phyloP scores from a whole-genome alignment of 35 echinoderm and acorn worm species.

The Amphiura filiformis region DNA sequence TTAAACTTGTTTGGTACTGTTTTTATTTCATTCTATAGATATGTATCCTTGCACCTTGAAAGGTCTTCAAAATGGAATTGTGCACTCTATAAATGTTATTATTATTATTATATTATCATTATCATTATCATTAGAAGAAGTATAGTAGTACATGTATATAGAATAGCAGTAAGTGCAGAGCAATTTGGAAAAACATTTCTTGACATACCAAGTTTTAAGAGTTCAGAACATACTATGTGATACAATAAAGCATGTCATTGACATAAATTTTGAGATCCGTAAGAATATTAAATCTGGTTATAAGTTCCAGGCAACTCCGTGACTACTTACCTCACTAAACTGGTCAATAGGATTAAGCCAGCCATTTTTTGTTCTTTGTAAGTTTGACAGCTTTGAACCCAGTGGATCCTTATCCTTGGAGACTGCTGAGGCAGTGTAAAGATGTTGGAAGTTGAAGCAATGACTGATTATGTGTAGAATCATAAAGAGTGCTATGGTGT shows the following conservation, averaged over 20 bases:
- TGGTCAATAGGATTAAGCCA: constrained; percentile 18
- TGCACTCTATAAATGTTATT: not conserved
- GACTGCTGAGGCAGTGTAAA: not conserved
- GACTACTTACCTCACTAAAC: not conserved
- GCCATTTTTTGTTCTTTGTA: not conserved
- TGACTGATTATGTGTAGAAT: constrained; percentile 50
- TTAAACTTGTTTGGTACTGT: not conserved
- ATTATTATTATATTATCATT: too few relatives aligned
- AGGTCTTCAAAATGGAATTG: not conserved
- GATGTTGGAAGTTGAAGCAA: constrained; percentile 2
- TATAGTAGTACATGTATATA: too few relatives aligned
- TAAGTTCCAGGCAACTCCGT: too few relatives aligned
- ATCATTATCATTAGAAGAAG: too few relatives aligned
- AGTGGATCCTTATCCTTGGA: not conserved
- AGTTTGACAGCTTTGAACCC: not conserved
- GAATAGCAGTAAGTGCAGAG: too few relatives aligned
- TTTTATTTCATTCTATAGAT: not conserved
- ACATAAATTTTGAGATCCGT: too few relatives aligned
- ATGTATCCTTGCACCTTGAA: not conserved
- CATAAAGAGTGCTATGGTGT: constrained; percentile 76
- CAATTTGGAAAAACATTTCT: too few relatives aligned
- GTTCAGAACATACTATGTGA: too few relatives aligned
- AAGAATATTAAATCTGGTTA: too few relatives aligned
- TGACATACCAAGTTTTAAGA: too few relatives aligned
- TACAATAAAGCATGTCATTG: too few relatives aligned